Evolutionary conservation across 2,113 vertebrate species (phyloP), one percentile per base, ranked within the genome.

Genomic region (Silurus meridionalis): DNA sequence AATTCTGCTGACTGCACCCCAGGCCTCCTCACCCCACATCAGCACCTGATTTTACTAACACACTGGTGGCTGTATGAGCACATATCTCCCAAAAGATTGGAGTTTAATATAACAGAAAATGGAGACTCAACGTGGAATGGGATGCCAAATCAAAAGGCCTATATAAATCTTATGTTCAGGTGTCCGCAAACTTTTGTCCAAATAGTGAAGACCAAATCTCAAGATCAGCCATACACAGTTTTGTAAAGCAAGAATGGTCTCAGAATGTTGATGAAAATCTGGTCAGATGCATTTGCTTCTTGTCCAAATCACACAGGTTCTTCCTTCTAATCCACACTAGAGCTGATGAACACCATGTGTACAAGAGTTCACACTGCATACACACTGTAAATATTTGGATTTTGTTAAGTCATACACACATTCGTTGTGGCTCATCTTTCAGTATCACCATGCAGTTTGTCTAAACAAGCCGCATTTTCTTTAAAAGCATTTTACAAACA

Each of bases 331-430:
- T 71, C 48, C 60, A 78, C n/a, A 37, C 15, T 25, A 17, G 14
- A 48, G 21, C 8, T 64, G 21, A 78, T 28, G n/a, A 63, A 63
- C 9, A 75, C 57, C 46, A 69, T 69, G 25, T 77, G 71, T 25
- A 52, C 58, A 75, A 13, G 14, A 74, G 55, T 23, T 21, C 21
- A 84, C 13, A 84, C 21, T 23, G 46, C 3, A 11, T 19, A 25
- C 23, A 50, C 2, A 17, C 21, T 66, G 74, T 50, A 85, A 84
- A 84, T 84, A 77, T 84, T 74, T 60, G 5, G 25, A 77, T 85
- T 78, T 78, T 64, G 23, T 72, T 57, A 37, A 15, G 19, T 64
- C 48, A 48, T 19, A 79, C 10, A 0, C 15, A 8, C 50, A 71
- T 77, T 28, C 19, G 66, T 11, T 52, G 52, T 52, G 10, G 21